Evolutionary conservation across 2,888 invertebrate genomes (phyloP), one percentile per base, ranked within the genome.

Genomic region (Lymantria monacha): DNA sequence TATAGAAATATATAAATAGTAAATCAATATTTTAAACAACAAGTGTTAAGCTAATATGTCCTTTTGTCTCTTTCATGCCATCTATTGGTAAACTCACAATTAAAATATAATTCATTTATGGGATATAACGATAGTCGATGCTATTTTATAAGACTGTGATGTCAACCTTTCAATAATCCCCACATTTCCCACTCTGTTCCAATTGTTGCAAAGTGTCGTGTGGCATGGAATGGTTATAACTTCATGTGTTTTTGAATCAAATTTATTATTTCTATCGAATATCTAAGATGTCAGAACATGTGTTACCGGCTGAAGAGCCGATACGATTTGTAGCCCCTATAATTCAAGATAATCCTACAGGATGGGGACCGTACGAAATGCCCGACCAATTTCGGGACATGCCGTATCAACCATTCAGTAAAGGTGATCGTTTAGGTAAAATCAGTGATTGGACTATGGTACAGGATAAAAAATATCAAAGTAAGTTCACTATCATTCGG

Each of bases 371-470:
- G 42, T 96, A 96, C 87, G 96, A 97, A 83, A 93, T 98, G 86
- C 97, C 98, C 48, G 97, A 97, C 55, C 97, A 97, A 76, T 98
- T 97, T 86, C 95, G 96, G 77, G 97, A 98, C 86, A 97, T 98
- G 95, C 99, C 99, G 9, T 99, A 99, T 88, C 99, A 99, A 89
- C 99, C 99, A 40, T 99, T 99, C 85, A 98, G 99, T 68, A 99
- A 99, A 91, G 98, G 98, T 57, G 99, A 99, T 87, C 95, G 99
- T 69, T 93, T 99, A 63, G 99, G 99, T 69, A 99, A 99, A 93
- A 99, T 99, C 71, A 98, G 99, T 74, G 99, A 99, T 82, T 99
- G 99, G 99, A 99, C 98, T 48, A 97, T 97, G 52, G 96, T 97
- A 7, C 97, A 97, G 74, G 98, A 99, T 78, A 97, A 98, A 71